phyloP scores from a whole-genome alignment of 2,113 vertebrate species.

The Sturnira hondurensis region DNA sequence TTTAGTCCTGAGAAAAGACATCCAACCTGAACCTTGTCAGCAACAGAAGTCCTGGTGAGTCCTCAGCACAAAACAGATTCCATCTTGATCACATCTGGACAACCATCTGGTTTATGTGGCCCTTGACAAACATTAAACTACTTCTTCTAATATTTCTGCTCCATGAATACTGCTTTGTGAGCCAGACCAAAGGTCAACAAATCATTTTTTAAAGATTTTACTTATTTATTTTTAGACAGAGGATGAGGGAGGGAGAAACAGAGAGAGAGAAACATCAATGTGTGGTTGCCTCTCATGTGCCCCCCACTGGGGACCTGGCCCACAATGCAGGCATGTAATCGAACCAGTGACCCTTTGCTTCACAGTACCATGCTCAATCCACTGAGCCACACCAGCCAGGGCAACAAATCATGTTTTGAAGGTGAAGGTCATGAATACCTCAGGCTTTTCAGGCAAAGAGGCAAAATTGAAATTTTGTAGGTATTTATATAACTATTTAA shows the following conservation, averaged over 20 bases:
- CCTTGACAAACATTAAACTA: neutral
- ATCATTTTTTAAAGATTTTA: neutral
- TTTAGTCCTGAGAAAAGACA: neutral
- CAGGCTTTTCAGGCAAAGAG: neutral
- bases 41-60: neutral
- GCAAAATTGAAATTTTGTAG: neutral
- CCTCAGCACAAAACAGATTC: neutral
- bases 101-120: neutral
- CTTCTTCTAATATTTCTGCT: neutral
- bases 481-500: neutral
- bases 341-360: no score
- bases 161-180: neutral
- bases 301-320: no score
- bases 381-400: no score
- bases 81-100: neutral
- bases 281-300: no score
- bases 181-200: neutral
- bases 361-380: no score
- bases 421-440: neutral
- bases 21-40: neutral
- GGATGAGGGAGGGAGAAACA: no score
- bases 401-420: neutral
- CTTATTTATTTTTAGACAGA: no score
- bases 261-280: no score
- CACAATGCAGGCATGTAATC: no score